These are phyloP conservation scores for Heliconius ethilla DNA, from an alignment of 2,888 invertebrate species.

Conservation along the genomic window DNA sequence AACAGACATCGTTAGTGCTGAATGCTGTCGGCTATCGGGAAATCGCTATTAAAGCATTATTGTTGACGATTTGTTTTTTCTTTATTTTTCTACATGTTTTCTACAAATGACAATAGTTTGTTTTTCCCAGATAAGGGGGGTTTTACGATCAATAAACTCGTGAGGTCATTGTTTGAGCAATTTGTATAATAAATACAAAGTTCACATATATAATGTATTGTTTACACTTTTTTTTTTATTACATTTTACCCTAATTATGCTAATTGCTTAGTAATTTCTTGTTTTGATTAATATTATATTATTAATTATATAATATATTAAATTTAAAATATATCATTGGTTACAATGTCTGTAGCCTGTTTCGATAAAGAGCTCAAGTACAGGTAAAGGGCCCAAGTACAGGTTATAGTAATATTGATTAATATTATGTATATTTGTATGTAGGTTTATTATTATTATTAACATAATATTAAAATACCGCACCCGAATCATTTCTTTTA, in stretches of 20 bases:
- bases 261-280: constrained; percentile 5
- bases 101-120: constrained; percentile 26
- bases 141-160: constrained; percentile 29
- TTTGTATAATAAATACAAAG: not conserved
- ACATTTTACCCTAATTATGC: not conserved
- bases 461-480: no score
- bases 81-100: constrained; percentile 26
- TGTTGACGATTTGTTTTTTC: constrained; percentile 33
- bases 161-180: constrained; percentile 5
- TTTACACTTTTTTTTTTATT: not conserved
- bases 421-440: no score
- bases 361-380: no score
- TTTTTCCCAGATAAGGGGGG: constrained; percentile 33
- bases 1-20: constrained; percentile 42
- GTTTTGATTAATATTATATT: not conserved
- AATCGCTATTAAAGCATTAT: constrained; percentile 39
- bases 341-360: no score
- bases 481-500: no score
- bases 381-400: no score
- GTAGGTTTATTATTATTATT: no score
- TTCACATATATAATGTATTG: not conserved
- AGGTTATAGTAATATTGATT: no score
- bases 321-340: no score
- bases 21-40: constrained; percentile 38
- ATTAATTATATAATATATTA: not conserved